These are phyloP conservation scores for Drosophila teissieri DNA, from an alignment of 1,140 invertebrate genomes.

Conservation along the genomic window DNA sequence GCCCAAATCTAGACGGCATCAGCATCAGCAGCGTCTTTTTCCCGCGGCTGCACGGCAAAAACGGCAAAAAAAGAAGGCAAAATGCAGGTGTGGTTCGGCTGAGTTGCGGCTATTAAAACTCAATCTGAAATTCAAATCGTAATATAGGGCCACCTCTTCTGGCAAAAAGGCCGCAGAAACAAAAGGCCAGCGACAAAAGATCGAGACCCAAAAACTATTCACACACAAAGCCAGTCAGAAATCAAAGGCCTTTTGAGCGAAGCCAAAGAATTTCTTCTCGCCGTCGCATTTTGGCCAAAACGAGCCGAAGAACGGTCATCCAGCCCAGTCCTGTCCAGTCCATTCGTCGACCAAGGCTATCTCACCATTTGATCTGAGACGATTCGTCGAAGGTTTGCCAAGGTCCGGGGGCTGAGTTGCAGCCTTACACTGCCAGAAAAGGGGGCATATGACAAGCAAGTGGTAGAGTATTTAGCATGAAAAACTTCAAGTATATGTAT, in stretches of 20 bases:
- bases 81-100: conserved; percentile 75
- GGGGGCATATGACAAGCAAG: accelerated
- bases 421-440: conserved; percentile 12
- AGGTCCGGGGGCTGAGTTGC: conserved; percentile 2
- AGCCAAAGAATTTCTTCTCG: conserved; percentile 65
- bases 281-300: conserved; percentile 58
- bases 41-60: conserved; percentile 28
- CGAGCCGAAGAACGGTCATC: conserved; percentile 28
- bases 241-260: conserved; percentile 53
- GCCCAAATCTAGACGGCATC: conserved; percentile 30
- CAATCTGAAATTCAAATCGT: conserved; percentile 84
- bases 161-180: conserved; percentile 32
- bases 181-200: conserved; percentile 65
- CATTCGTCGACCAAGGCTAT: conserved; percentile 48
- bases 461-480: not conserved
- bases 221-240: conserved; percentile 45
- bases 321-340: conserved; percentile 1
- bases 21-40: conserved; percentile 18
- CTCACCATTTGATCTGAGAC: conserved; percentile 69
- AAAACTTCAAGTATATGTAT: not conserved
- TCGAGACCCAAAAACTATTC: conserved; percentile 53
- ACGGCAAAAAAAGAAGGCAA: conserved; percentile 61
- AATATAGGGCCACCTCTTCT: conserved; percentile 62
- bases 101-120: conserved; percentile 77
- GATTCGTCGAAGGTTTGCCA: conserved; percentile 62